Percentiles rank a stretch among this genome's conserved stretches.
phyloP scores from a whole-genome alignment of 2,797 vertebrate genomes.

The Eupleurogrammus muticus region DNA sequence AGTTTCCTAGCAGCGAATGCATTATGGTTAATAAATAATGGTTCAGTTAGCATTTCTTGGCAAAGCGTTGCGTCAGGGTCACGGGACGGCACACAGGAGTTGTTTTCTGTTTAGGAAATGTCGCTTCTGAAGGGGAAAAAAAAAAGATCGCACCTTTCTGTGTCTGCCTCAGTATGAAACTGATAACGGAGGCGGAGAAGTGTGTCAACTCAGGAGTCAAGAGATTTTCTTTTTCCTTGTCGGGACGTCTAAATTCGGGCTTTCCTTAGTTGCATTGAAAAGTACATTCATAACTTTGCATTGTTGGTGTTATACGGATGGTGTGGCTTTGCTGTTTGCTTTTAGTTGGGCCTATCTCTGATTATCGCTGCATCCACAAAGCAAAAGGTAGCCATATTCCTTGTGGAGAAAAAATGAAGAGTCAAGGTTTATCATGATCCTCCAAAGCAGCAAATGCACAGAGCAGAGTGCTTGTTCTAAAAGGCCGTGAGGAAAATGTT shows the following conservation, averaged over 20 bases:
- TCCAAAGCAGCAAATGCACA: slow-evolving; percentile 29
- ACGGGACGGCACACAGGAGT: slow-evolving; percentile 34
- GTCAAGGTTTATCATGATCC: slow-evolving; percentile 9
- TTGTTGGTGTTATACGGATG: not conserved
- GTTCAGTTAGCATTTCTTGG: slow-evolving; percentile 11
- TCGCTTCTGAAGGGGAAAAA: slow-evolving; percentile 19
- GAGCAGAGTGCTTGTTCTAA: slow-evolving; percentile 15
- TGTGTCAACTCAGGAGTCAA: slow-evolving; percentile 30
- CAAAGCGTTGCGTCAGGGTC: slow-evolving; percentile 16
- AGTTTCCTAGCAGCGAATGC: slow-evolving; percentile 20
- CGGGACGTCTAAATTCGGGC: slow-evolving; percentile 18
- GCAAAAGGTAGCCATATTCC: slow-evolving; percentile 40
- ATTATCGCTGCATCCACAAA: slow-evolving; percentile 23
- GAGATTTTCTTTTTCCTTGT: not conserved
- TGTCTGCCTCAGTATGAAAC: slow-evolving; percentile 41
- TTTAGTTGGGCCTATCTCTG: slow-evolving; percentile 12
- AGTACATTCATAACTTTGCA: slow-evolving; percentile 29
- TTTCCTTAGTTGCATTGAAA: slow-evolving; percentile 13
- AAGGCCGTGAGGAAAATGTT: slow-evolving; percentile 7
- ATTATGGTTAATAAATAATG: slow-evolving; percentile 38
- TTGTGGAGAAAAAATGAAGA: slow-evolving; percentile 46
- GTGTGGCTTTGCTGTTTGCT: slow-evolving; percentile 6
- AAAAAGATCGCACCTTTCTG: slow-evolving; percentile 2
- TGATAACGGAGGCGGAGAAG: slow-evolving; percentile 45
- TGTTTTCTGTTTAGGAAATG: slow-evolving; percentile 17